Evolutionary conservation across 2,888 invertebrate genomes (phyloP).

Genomic region (Amphipoea lucens): DNA sequence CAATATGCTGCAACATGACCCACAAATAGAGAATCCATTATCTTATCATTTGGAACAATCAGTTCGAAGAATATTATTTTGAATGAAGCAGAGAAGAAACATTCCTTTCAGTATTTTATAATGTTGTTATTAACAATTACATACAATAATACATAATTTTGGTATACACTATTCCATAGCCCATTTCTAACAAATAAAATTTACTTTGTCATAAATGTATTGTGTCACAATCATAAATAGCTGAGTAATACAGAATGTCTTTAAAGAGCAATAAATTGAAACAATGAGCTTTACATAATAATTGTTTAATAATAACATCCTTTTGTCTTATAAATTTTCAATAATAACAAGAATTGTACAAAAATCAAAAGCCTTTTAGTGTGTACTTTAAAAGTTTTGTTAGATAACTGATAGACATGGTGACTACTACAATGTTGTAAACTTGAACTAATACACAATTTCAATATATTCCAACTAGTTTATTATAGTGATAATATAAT

Average conservation of each 20-base stretch:
- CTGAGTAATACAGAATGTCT: slow-evolving; percentile 36
- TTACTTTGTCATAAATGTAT: slow-evolving; percentile 47
- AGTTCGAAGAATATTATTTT: slow-evolving; percentile 35
- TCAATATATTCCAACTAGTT: slow-evolving; percentile 19
- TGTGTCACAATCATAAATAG: slow-evolving; percentile 40
- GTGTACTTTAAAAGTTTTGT: slow-evolving; percentile 35
- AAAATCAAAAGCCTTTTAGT: slow-evolving; percentile 20
- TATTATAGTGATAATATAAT: slow-evolving; percentile 14
- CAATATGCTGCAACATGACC: slow-evolving; percentile 12
- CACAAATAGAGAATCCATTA: slow-evolving; percentile 6
- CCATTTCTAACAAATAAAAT: slow-evolving; percentile 50
- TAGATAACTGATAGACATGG: slow-evolving; percentile 37
- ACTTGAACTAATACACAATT: slow-evolving; percentile 45
- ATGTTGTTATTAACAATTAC: slow-evolving; percentile 44
- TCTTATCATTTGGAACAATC: slow-evolving; percentile 8
- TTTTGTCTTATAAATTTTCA: slow-evolving; percentile 24
- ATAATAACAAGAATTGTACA: slow-evolving; percentile 37
- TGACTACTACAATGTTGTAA: slow-evolving; percentile 32
- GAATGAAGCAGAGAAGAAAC: slow-evolving; percentile 18
- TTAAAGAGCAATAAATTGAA: slow-evolving; percentile 33
- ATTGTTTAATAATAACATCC: slow-evolving; percentile 22
- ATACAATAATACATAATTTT: slow-evolving; percentile 58
- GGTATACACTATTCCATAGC: slow-evolving; percentile 55
- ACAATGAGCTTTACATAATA: slow-evolving; percentile 38
- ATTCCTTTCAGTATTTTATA: slow-evolving; percentile 38